Percentiles rank a stretch among this genome's conserved stretches.
These are phyloP conservation scores for Bradysia coprophila DNA, from an alignment of 1,140 invertebrate genomes.

Conservation along the genomic window DNA sequence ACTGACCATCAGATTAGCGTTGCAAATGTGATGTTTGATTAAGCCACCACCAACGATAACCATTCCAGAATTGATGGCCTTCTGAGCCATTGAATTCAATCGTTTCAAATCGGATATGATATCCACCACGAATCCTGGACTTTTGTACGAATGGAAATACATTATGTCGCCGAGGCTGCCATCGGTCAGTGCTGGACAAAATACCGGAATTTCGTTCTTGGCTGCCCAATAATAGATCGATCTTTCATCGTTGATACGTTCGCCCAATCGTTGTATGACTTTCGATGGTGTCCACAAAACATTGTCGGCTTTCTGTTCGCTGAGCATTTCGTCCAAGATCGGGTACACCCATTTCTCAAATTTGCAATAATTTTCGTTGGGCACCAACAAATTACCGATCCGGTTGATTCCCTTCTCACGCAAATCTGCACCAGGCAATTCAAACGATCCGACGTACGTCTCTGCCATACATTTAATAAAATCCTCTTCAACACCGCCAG, in stretches of 20 bases:
- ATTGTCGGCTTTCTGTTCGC: constrained; percentile 63
- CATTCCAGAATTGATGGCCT: constrained; percentile 85
- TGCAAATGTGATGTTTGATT: constrained; percentile 98
- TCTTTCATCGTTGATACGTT: constrained; percentile 75
- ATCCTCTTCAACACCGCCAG: constrained; percentile 97
- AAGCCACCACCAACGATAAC: constrained; percentile 94
- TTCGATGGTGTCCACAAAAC: constrained; percentile 87
- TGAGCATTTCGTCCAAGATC: constrained; percentile 75
- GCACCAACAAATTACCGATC: constrained; percentile 93
- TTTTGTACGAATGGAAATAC: constrained; percentile 92
- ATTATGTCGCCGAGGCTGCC: constrained; percentile 99
- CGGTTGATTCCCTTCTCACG: constrained; percentile 85
- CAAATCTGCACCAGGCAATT: constrained; percentile 56
- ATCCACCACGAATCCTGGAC: constrained; percentile 83
- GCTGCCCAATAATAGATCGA: constrained; percentile 98
- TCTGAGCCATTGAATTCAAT: constrained; percentile 90
- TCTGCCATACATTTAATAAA: constrained; percentile 96
- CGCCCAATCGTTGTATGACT: constrained; percentile 65
- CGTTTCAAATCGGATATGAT: constrained; percentile 82
- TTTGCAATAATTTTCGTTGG: constrained; percentile 95
- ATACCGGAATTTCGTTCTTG: constrained; percentile 95
- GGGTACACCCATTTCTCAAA: constrained; percentile 99
- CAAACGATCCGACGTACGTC: constrained; percentile 77
- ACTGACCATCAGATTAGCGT: constrained; percentile 77
- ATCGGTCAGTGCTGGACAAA: constrained; percentile 95